phyloP scores from a whole-genome alignment of 30 jellyfish, hydroid and myxozoan genomes.

The Pelagia noctiluca region DNA sequence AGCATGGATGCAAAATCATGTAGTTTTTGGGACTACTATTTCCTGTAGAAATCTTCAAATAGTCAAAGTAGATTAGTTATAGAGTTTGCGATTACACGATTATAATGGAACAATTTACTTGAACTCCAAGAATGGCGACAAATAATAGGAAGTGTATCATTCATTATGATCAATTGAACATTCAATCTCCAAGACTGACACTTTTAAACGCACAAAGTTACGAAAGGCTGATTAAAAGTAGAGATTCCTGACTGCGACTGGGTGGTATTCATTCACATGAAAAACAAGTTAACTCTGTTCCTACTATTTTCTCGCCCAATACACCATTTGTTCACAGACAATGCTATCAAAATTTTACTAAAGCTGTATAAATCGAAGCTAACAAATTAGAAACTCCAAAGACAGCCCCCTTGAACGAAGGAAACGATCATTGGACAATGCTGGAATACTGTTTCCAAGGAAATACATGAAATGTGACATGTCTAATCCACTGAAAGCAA shows the following conservation, averaged over 20 bases:
- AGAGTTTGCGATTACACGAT: neutral
- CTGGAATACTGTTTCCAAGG: conserved; percentile 55
- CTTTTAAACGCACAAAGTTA: neutral
- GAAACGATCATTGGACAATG: conserved; percentile 32
- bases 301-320: conserved; percentile 8
- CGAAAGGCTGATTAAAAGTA: conserved; percentile 30
- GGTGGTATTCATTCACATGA: conserved; percentile 25
- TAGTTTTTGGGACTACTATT: neutral
- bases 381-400: conserved; percentile 12
- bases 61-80: neutral
- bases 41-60: neutral
- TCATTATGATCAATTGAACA: neutral
- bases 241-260: conserved; percentile 24
- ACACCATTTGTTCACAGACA: conserved; percentile 31
- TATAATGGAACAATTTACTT: neutral
- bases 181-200: conserved; percentile 6
- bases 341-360: conserved; percentile 35
- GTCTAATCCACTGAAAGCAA: conserved; percentile 14
- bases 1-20: too few relatives aligned
- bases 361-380: conserved; percentile 27
- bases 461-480: conserved; percentile 45
- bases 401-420: conserved; percentile 41
- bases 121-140: neutral
- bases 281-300: conserved; percentile 27
- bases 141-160: neutral